A percentile compares a stretch with the other conserved stretches of the same genome.
These are phyloP conservation scores for Acanthopagrus latus DNA, from an alignment of 2,797 vertebrate species.

Conservation along the genomic window DNA sequence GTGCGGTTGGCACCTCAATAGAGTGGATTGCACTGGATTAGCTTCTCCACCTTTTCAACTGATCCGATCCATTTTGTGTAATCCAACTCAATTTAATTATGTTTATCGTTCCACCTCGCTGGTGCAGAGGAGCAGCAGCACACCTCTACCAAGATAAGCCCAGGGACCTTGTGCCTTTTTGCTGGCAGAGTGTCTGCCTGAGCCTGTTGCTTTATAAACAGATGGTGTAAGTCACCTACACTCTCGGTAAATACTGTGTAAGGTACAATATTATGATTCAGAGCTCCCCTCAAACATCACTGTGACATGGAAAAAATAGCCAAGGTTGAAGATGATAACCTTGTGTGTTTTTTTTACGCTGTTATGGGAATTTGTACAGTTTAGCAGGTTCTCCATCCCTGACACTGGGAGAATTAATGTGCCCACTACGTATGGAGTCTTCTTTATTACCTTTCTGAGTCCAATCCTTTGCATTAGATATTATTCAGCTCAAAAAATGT, in stretches of 20 bases:
- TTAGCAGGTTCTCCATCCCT: constrained; percentile 35
- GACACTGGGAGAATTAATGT: constrained; percentile 49
- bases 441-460: constrained; percentile 58
- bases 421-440: constrained; percentile 36
- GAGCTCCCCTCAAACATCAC: constrained; percentile 52
- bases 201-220: constrained; percentile 81
- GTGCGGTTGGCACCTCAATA: constrained; percentile 78
- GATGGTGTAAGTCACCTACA: constrained; percentile 78
- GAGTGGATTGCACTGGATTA: constrained; percentile 86
- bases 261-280: constrained; percentile 61
- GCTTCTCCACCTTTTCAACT: constrained; percentile 80
- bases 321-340: constrained; percentile 58
- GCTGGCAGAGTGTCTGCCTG: constrained; percentile 75
- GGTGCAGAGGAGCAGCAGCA: constrained; percentile 76
- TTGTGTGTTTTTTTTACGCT: constrained; percentile 18
- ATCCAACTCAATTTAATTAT: constrained; percentile 88
- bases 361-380: constrained; percentile 54
- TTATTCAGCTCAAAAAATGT: constrained; percentile 48
- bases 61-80: constrained; percentile 86
- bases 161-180: constrained; percentile 74
- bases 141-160: constrained; percentile 82
- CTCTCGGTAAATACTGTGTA: constrained; percentile 70
- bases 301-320: constrained; percentile 46
- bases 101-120: constrained; percentile 84
- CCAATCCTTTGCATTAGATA: constrained; percentile 61